phyloP scores from a whole-genome alignment of 2,888 invertebrate species.

The Pelosia muscerda region DNA sequence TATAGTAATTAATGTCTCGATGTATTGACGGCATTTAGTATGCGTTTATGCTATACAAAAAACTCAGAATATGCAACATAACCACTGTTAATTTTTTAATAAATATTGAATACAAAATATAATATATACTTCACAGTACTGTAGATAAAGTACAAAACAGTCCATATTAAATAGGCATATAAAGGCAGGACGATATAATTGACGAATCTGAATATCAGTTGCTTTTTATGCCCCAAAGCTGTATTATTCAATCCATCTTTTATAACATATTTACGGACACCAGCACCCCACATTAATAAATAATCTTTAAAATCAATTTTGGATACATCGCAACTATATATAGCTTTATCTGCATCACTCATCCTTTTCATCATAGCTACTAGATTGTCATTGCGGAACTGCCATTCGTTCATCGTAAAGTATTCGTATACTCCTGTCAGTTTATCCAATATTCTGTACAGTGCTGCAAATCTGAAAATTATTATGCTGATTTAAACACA shows the following conservation, averaged over 20 bases:
- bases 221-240: neutral
- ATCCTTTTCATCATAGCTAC: conserved; percentile 15
- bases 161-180: neutral
- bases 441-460: conserved; percentile 35
- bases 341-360: conserved; percentile 34
- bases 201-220: neutral
- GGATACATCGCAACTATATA: conserved; percentile 40
- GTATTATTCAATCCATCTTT: conserved; percentile 8
- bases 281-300: neutral
- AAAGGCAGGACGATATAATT: neutral
- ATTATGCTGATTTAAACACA: too few species aligned
- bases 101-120: neutral
- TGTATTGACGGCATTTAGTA: too few species aligned
- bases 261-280: conserved; percentile 7
- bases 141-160: neutral
- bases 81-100: too few species aligned
- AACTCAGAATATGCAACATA: too few species aligned
- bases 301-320: conserved; percentile 26
- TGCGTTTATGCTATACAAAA: too few species aligned
- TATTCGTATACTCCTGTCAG: conserved; percentile 20
- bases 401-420: conserved; percentile 28
- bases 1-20: too few species aligned
- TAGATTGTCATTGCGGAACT: conserved; percentile 24
- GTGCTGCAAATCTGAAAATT: conserved; percentile 21
- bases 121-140: neutral